These are phyloP conservation scores for rat (Rattus norvegicus) DNA, from an alignment of 2,113 vertebrate species.

Conservation along the genomic window DNA sequence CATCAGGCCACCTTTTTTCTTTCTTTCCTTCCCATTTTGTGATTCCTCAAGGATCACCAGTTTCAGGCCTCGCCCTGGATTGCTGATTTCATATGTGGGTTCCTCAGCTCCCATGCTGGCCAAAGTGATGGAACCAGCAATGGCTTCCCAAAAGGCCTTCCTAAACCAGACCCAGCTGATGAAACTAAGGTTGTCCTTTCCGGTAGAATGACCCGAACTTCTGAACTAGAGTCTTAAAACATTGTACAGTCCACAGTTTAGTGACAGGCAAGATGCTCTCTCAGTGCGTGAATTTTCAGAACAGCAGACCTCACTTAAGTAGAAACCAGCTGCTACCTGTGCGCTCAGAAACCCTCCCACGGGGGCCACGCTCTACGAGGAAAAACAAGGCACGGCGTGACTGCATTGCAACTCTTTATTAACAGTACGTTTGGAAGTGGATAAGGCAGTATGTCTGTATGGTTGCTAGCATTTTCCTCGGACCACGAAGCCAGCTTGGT, in stretches of 20 bases:
- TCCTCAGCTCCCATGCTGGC: background rate
- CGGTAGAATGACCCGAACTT: background rate
- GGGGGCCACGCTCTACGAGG: background rate
- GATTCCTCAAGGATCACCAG: background rate
- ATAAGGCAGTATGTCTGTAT: slow-evolving; percentile 48
- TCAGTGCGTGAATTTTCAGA: too few species aligned
- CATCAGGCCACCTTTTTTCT: rapidly evolving
- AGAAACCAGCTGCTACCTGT: background rate
- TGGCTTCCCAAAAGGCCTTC: background rate
- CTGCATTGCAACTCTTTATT: slow-evolving; percentile 32
- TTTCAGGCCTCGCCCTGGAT: background rate
- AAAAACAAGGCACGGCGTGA: background rate
- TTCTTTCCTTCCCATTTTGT: background rate
- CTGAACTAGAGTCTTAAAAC: background rate
- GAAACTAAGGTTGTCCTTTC: background rate
- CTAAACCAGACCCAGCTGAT: background rate
- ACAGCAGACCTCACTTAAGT: background rate
- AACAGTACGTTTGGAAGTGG: slow-evolving; percentile 33
- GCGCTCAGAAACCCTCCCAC: background rate
- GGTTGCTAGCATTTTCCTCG: slow-evolving; percentile 17
- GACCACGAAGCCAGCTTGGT: background rate
- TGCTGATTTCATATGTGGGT: too few species aligned
- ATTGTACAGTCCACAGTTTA: too few species aligned
- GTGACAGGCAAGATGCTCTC: background rate
- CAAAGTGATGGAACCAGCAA: background rate